Evolutionary conservation across 2,113 vertebrate species (phyloP), one percentile per base, ranked within the genome.

Genomic region (Podarcis raffonei): DNA sequence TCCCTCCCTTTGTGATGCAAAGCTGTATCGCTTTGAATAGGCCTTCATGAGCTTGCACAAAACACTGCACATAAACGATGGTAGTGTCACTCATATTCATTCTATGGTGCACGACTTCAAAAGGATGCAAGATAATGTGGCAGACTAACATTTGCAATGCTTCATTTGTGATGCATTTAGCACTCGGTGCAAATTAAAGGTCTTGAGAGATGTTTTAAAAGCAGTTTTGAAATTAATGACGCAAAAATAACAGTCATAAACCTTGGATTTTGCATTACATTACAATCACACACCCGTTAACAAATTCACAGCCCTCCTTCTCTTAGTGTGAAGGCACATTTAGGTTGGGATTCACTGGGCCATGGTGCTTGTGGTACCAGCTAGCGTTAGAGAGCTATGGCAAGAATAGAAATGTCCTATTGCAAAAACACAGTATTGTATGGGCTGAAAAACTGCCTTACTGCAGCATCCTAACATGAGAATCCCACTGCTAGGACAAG

Each of bases 61-160:
- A 94, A 91, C 83, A 68, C 92, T 89, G 79, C 91, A 91, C 90
- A 91, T 93, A 90, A 89, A 90, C 91, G 90, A 92, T 90, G 93
- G 91, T 59, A 72, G 81, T 77, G 91, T 89, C 11, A 0, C 53
- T 91, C 62, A 88, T 86, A 77, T 90, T 93, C 79, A 89, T 94
- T 69, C 82, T 87, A 66, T 13, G 3, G 88, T 30, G n/a, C 85
- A 42, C 62, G 89, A 78, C 84, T 95, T 94, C 91, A 93, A 92
- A 95, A 93, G 90, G 87, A 90, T 12, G 87, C 83, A 93, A 93
- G 93, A 92, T 90, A 91, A 95, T 92, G 91, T 93, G 93, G 90
- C 93, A 94, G 94, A 93, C 90, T 91, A 92, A 93, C 88, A 85
- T 12, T 59, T 59, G 9, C 57, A n/a, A 27, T 59, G n/a, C n/a